Evolutionary conservation across 2,888 invertebrate genomes (phyloP).

Genomic region (Oligia fasciuncula): DNA sequence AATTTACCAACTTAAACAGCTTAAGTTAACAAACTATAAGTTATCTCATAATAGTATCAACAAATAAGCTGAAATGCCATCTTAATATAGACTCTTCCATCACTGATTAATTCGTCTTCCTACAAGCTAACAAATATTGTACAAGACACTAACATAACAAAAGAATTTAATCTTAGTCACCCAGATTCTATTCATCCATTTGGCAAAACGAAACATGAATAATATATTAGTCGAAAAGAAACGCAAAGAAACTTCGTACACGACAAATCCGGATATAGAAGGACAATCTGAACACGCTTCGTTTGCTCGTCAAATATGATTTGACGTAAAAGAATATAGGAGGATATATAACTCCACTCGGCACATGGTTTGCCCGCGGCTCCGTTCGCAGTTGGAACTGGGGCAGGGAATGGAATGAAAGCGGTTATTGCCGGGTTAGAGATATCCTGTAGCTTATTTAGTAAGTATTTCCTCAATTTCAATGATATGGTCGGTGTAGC

Average conservation of each 20-base stretch:
- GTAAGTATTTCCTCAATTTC: conserved; percentile 25
- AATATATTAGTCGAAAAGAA: conserved; percentile 33
- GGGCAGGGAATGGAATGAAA: conserved; percentile 40
- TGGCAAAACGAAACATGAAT: conserved; percentile 27
- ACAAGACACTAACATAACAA: conserved; percentile 5
- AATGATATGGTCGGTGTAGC: neutral
- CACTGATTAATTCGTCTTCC: neutral
- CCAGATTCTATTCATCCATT: conserved; percentile 14
- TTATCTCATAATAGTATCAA: neutral
- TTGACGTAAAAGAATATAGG: conserved; percentile 54
- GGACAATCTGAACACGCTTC: conserved; percentile 52
- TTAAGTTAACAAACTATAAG: neutral
- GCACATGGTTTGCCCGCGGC: conserved; percentile 40
- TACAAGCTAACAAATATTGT: neutral
- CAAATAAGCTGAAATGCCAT: neutral
- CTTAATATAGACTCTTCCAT: neutral
- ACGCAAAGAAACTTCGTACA: conserved; percentile 21
- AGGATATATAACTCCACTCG: conserved; percentile 56
- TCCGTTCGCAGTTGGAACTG: conserved; percentile 30
- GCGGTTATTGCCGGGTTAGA: conserved; percentile 33
- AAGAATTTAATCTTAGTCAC: neutral
- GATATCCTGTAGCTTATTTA: conserved; percentile 28
- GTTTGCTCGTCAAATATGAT: conserved; percentile 62
- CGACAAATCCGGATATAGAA: conserved; percentile 42
- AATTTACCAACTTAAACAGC: neutral